phyloP scores from a whole-genome alignment of 2,113 vertebrate species.

The Protobothrops mucrosquamatus region DNA sequence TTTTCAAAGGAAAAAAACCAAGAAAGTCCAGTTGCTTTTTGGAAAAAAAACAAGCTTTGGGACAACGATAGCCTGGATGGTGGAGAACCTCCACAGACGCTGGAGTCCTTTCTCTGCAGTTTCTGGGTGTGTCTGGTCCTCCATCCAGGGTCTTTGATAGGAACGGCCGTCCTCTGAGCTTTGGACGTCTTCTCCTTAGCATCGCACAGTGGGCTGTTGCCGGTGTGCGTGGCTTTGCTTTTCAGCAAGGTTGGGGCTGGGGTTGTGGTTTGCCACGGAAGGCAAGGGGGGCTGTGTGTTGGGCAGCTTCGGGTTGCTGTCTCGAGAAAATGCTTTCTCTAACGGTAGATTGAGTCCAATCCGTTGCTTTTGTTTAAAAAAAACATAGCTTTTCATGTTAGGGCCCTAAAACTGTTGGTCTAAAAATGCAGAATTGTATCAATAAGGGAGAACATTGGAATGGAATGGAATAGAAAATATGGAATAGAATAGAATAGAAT shows the following conservation, averaged over 20 bases:
- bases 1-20: neutral
- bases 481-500: no score
- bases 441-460: neutral
- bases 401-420: neutral
- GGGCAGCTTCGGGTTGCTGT: neutral
- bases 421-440: neutral
- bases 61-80: neutral
- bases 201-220: neutral
- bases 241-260: neutral
- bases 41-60: neutral
- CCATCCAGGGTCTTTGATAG: neutral
- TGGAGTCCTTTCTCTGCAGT: neutral
- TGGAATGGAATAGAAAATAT: no score
- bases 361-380: neutral
- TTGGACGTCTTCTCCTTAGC: neutral
- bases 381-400: neutral
- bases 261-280: neutral
- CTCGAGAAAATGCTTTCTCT: neutral
- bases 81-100: rapidly evolving
- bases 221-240: neutral
- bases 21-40: neutral
- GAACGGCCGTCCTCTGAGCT: neutral
- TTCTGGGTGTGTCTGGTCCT: neutral
- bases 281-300: neutral
- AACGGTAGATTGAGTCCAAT: neutral